Conservation (phyloP, 2,113 vertebrate species). For the Perca schrenkii region DNA sequence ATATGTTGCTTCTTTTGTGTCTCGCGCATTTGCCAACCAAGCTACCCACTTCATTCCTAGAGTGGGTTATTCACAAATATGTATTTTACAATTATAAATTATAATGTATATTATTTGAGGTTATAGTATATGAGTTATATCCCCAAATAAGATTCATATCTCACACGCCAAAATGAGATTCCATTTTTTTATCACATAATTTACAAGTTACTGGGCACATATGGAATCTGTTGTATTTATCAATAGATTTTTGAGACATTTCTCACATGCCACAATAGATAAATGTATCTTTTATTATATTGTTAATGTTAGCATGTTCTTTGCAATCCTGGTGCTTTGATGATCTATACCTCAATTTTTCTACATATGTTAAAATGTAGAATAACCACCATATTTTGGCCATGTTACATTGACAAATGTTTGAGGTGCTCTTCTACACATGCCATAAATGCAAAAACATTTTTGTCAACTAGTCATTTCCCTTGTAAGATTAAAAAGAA, state of each 20-base stretch:
- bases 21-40: background rate
- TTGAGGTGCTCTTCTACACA: background rate
- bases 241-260: background rate
- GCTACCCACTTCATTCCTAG: background rate
- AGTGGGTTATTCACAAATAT: background rate
- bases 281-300: too few relatives aligned
- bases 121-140: background rate
- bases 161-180: background rate
- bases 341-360: background rate
- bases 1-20: background rate
- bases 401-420: background rate
- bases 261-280: background rate
- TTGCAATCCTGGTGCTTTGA: background rate
- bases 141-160: background rate
- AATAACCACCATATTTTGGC: background rate
- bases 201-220: background rate
- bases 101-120: background rate
- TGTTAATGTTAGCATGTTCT: background rate
- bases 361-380: background rate
- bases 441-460: background rate
- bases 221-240: background rate
- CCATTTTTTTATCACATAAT: background rate
- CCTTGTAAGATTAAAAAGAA: background rate
- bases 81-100: background rate
- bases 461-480: background rate